phyloP scores from a whole-genome alignment of 1,140 invertebrate species.

The Camponotus floridanus region DNA sequence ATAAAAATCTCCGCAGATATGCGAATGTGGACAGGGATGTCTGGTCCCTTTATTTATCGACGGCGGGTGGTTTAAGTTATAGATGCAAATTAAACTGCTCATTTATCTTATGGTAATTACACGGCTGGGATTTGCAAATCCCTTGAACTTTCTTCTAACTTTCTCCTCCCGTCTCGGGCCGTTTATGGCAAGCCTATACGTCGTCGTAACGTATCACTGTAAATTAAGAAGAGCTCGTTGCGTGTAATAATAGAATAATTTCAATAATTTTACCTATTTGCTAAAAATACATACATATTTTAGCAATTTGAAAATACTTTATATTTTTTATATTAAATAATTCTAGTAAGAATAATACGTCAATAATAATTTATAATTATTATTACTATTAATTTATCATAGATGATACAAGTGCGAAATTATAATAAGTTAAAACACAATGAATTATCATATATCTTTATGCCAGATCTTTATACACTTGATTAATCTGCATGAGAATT shows the following conservation, averaged over 20 bases:
- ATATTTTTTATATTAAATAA: background rate
- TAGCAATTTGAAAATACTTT: background rate
- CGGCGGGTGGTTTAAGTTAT: constrained; percentile 39
- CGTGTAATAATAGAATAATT: background rate
- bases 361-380: background rate
- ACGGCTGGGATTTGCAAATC: constrained; percentile 60
- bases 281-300: background rate
- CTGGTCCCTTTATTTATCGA: constrained; percentile 45
- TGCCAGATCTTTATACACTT: background rate
- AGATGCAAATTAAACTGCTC: constrained; percentile 61
- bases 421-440: background rate
- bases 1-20: constrained; percentile 11
- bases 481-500: background rate
- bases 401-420: background rate
- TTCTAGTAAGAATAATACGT: background rate
- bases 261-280: background rate
- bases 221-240: constrained; percentile 28
- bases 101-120: constrained; percentile 63
- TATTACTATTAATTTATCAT: background rate
- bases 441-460: background rate
- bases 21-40: constrained; percentile 20
- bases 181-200: constrained; percentile 28
- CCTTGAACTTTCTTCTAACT: constrained; percentile 60
- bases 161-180: constrained; percentile 27
- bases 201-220: constrained; percentile 38